Percentiles rank a stretch among this genome's conserved stretches.
These are phyloP conservation scores for Venusia cambrica DNA, from an alignment of 2,888 invertebrate genomes.

Conservation along the genomic window DNA sequence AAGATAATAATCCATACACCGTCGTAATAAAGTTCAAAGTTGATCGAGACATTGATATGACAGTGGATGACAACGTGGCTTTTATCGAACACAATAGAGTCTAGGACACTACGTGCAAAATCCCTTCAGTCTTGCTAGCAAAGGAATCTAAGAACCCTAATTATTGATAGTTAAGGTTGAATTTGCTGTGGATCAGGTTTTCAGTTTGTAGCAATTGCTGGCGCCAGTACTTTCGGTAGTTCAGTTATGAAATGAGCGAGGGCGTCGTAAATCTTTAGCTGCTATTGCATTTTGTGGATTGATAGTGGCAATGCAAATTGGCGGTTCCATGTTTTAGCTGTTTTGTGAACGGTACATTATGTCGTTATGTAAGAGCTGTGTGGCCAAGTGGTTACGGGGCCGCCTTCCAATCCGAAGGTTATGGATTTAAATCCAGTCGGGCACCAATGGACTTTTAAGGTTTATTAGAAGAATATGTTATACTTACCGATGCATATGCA, in stretches of 20 bases:
- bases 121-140: constrained; percentile 37
- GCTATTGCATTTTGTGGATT: constrained; percentile 38
- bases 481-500: no score
- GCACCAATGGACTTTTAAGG: no score
- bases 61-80: constrained; percentile 25
- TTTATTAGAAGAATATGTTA: no score
- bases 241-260: constrained; percentile 46
- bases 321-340: constrained; percentile 19
- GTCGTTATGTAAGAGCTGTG: constrained; percentile 7
- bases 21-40: constrained; percentile 41
- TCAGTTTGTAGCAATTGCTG: constrained; percentile 45
- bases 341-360: constrained; percentile 11
- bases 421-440: no score
- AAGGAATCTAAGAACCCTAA: constrained; percentile 21
- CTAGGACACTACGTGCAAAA: constrained; percentile 45
- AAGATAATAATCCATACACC: constrained; percentile 23
- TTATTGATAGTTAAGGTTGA: constrained; percentile 27
- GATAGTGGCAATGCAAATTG: constrained; percentile 36
- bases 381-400: constrained; percentile 4
- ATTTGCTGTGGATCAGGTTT: constrained; percentile 22
- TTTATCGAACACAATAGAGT: constrained; percentile 52
- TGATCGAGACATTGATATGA: constrained; percentile 17
- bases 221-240: constrained; percentile 49
- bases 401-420: no score
- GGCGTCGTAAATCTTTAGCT: constrained; percentile 48